Base-by-base conservation (phyloP, 2,888 invertebrate species). In the Unio pictorum region DNA sequence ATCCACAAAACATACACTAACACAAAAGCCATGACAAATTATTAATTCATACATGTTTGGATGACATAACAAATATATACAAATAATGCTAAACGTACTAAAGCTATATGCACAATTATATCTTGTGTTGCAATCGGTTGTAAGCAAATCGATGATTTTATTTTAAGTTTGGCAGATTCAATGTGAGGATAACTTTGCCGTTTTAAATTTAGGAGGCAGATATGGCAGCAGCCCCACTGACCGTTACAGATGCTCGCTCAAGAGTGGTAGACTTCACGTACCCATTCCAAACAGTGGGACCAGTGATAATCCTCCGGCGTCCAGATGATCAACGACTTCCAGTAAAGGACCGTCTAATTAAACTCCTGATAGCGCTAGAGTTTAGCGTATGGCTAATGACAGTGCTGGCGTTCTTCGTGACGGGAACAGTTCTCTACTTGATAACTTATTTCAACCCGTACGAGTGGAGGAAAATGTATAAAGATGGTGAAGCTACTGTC, bases 361-460 rank as follows among this genome's bases (percentile, higher is more conserved):
- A 78, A 45, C 73, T 86, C 2, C 79, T 83, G 59, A 28, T 64
- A 1, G 86, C 87, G 1, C 65, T 87, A 26, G 79, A 79, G 11
- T 78, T 82, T 15, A 82, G 81, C 20, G 85, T 84, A 0, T 85
- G 86, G 86, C 66, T 87, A 56, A 72, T 83, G 79, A 68, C 83
- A 1, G 55, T 81, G 1, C 65, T 85, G 8, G 84, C 83, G 3
- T 82, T 82, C 67, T 64, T 87, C 61, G 79, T 81, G 15, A 84
- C 84, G 34, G 81, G 85, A 61, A 80, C 80, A 5, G 67, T 82
- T 11, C 68, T 86, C 8, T 86, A 85, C 68, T 75, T 85, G 69
- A 84, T 87, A 64, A 80, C 81, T 26, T 79, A 83, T 69, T 78
- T 76, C 67, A 85, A 84, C 66, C 85, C 87, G 0, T 84, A 85